These are phyloP conservation scores for Melipona bicolor DNA, from an alignment of 2,888 invertebrate species.

Conservation along the genomic window DNA sequence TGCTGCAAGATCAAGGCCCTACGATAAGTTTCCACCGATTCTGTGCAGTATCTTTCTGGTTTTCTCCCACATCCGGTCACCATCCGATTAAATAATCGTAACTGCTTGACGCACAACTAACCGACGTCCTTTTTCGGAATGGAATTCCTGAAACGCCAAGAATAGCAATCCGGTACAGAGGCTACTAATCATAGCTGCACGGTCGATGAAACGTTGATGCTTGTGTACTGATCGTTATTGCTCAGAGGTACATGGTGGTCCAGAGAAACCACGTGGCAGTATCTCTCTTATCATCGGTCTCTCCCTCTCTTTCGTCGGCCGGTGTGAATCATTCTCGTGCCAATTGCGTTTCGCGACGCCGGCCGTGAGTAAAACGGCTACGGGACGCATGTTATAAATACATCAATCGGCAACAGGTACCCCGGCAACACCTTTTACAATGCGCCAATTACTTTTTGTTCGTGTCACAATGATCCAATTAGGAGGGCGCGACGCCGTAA, in stretches of 20 bases:
- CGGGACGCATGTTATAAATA: slow-evolving; percentile 30
- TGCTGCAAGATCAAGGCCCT: slow-evolving; percentile 8
- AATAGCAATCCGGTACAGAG: neutral
- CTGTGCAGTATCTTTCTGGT: slow-evolving; percentile 3
- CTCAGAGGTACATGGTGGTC: neutral
- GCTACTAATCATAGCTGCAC: slow-evolving; percentile 15
- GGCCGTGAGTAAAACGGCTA: slow-evolving; percentile 10
- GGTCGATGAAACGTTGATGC: slow-evolving; percentile 7
- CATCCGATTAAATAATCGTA: neutral
- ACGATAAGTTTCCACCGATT: slow-evolving; percentile 28
- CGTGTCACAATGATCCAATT: slow-evolving; percentile 65
- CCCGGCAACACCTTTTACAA: slow-evolving; percentile 40
- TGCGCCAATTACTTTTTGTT: slow-evolving; percentile 56
- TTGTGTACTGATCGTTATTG: neutral
- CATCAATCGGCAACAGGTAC: slow-evolving; percentile 43
- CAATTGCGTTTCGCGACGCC: slow-evolving; percentile 2
- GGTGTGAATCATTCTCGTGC: slow-evolving; percentile 11
- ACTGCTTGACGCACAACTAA: neutral
- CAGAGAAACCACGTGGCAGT: slow-evolving; percentile 9
- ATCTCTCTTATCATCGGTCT: slow-evolving; percentile 11
- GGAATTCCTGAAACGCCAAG: slow-evolving; percentile 15
- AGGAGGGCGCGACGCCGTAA: slow-evolving; percentile 42
- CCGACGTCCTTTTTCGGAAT: neutral
- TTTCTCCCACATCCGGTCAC: neutral
- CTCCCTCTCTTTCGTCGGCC: neutral